phyloP scores from a whole-genome alignment of 2,797 vertebrate species.

The Mus caroli region DNA sequence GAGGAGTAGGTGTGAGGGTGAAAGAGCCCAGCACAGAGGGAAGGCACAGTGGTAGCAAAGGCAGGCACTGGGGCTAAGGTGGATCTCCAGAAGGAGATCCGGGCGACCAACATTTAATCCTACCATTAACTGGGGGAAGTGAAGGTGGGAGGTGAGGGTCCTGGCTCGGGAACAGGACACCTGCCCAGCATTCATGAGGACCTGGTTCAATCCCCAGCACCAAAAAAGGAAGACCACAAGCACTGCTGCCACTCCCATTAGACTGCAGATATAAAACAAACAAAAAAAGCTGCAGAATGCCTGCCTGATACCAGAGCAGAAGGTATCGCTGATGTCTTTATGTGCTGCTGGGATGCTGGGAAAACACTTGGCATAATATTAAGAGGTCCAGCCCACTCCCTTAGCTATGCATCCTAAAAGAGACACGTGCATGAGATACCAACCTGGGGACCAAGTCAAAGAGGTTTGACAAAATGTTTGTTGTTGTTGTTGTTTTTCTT shows the following conservation, averaged over 20 bases:
- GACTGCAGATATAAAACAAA: background rate
- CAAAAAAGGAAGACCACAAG: background rate
- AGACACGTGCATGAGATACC: background rate
- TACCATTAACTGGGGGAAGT: background rate
- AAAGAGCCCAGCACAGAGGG: background rate
- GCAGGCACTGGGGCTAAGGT: background rate
- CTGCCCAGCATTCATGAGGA: background rate
- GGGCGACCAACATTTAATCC: background rate
- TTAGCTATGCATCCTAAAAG: background rate
- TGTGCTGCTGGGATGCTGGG: background rate
- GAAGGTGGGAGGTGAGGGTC: background rate
- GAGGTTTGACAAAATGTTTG: constrained; percentile 7
- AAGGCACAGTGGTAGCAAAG: background rate
- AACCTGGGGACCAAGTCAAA: constrained; percentile 43
- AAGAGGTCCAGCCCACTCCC: background rate
- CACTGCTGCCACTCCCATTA: background rate
- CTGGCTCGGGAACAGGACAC: background rate
- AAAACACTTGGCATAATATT: background rate
- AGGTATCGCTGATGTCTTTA: background rate
- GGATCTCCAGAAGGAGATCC: background rate
- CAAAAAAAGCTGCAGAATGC: background rate
- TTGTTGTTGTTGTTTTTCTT: background rate
- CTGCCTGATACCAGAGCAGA: background rate
- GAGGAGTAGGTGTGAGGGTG: background rate
- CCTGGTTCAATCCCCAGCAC: background rate